Base-by-base conservation (phyloP, 2,888 invertebrate genomes). In the Molorchus minor region DNA sequence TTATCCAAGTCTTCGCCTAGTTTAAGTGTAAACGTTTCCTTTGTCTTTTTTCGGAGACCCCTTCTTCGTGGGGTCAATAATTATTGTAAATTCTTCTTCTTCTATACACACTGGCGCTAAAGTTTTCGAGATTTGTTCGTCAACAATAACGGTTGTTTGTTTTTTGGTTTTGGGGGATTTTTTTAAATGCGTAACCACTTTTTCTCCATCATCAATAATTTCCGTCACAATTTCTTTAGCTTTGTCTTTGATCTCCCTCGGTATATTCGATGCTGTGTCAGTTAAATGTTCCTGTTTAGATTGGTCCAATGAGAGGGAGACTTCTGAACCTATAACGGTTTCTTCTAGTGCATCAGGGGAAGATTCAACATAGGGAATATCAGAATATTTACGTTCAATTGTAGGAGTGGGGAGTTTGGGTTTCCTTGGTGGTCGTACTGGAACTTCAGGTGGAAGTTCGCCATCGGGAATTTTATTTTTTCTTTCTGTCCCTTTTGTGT, bases 321-420 rank as follows among this genome's bases (percentile, higher is more conserved):
- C n/a, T n/a, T n/a, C n/a, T n/a, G n/a, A n/a, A n/a, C n/a, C n/a
- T n/a, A n/a, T n/a, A n/a, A n/a, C n/a, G n/a, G n/a, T n/a, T n/a
- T n/a, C n/a, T n/a, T n/a, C 65, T 16, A 62, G 60, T 30, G 58
- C 35, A 45, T 73, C 74, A 36, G 72, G 71, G 13, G 73, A 74
- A 15, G 72, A 65, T 70, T 80, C 80, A 33, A 74, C 73, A 62
- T 70, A 80, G 0, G 80, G 79, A 43, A 80, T 79, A 61, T 76
- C 74, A 7, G 69, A 75, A 38, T 74, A 73, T 63, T 75, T 74
- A 5, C 68, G 69, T 51, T 71, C 72, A 46, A 70, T 63, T 10
- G 69, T 62, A 8, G 79, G 78, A 15, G 78, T 79, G 15, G 77
- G 75, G 41, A 77, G 51, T 68, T 76, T 78, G 3, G 78, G 76